Percentiles rank a stretch among this genome's conserved stretches.
phyloP scores from a whole-genome alignment of 2,113 vertebrate genomes.

The Pedetes capensis region DNA sequence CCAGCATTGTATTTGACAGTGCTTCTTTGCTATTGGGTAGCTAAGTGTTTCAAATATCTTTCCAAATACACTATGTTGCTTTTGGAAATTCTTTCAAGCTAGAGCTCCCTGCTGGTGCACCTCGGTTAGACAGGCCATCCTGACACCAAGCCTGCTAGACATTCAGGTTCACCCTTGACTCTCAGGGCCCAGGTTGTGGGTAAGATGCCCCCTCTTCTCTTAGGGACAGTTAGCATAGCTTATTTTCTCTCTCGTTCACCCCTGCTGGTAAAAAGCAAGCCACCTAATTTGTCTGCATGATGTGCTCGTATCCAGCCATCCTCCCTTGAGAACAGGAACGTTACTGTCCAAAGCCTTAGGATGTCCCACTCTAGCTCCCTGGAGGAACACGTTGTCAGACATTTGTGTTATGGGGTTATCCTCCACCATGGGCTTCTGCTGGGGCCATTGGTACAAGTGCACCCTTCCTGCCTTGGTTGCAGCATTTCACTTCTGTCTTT shows the following conservation, averaged over 20 bases:
- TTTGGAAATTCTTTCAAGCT: neutral
- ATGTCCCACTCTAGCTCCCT: neutral
- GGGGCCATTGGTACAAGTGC: fast-evolving
- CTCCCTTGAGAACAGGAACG: neutral
- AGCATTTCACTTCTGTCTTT: neutral
- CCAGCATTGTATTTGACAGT: too few species aligned
- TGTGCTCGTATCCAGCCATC: neutral
- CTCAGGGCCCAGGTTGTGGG: neutral
- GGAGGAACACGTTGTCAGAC: neutral
- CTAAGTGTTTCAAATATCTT: neutral
- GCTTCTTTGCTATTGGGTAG: too few species aligned
- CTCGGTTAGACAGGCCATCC: neutral
- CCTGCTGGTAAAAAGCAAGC: neutral
- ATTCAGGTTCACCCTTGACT: neutral
- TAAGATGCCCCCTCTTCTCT: neutral
- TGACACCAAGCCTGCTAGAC: neutral
- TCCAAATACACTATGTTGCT: neutral
- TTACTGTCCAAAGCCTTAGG: neutral
- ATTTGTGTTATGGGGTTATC: neutral
- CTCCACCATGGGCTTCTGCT: neutral
- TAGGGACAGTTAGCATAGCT: neutral
- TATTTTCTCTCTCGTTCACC: neutral
- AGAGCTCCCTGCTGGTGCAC: neutral
- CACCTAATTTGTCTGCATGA: neutral
- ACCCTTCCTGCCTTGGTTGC: neutral